A percentile compares a stretch with the other conserved stretches of the same genome.
Conservation (phyloP, 2,113 vertebrate species). For the Parotia lawesii region DNA sequence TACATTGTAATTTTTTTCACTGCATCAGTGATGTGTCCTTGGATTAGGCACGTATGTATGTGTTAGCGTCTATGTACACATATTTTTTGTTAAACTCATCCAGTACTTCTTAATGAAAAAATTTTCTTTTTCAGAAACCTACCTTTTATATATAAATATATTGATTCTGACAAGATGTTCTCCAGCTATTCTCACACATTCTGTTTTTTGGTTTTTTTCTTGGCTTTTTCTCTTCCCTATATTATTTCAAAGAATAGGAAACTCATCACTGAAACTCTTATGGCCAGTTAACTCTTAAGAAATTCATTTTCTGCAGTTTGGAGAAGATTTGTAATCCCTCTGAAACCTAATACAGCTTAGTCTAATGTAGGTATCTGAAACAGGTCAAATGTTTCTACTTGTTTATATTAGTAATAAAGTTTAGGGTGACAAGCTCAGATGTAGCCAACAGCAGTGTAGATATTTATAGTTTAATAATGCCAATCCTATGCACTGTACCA, state of each 20-base stretch:
- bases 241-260: not conserved
- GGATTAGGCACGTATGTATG: not conserved
- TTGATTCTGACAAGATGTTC: not conserved
- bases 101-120: not conserved
- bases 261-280: not conserved
- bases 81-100: not conserved
- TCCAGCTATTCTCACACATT: not conserved
- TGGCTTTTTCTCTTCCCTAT: not conserved
- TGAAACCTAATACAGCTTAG: not conserved
- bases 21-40: not conserved
- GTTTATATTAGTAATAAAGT: not conserved
- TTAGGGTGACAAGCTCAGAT: not conserved
- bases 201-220: not conserved
- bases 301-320: not conserved
- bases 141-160: not conserved
- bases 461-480: slow-evolving; percentile 2
- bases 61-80: not conserved
- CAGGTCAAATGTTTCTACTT: not conserved
- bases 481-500: not conserved
- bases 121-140: not conserved
- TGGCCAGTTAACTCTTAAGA: not conserved
- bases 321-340: not conserved
- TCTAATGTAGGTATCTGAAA: not conserved
- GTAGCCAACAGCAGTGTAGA: not conserved
- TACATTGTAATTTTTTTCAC: not conserved